These are phyloP conservation scores for Spodoptera litura DNA, from an alignment of 1,140 invertebrate species.

Conservation along the genomic window DNA sequence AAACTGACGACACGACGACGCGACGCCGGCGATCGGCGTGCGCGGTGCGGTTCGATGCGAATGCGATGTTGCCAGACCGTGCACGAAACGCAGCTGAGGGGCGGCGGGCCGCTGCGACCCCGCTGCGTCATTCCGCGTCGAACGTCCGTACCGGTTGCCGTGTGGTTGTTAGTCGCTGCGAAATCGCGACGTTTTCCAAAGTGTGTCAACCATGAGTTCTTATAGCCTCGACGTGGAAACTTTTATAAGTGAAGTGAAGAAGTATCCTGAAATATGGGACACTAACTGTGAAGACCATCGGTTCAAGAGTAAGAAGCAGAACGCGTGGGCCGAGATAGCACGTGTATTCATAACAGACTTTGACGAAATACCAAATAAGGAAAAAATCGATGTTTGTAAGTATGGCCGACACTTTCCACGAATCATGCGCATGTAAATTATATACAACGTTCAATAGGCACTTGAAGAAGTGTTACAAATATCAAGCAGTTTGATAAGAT, in stretches of 20 bases:
- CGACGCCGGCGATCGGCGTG: constrained; percentile 18
- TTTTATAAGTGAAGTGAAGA: constrained; percentile 74
- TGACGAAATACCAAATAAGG: constrained; percentile 61
- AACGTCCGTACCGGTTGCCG: constrained; percentile 51
- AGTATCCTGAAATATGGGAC: constrained; percentile 72
- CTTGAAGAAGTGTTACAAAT: constrained; percentile 30
- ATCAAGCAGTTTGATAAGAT: constrained; percentile 19
- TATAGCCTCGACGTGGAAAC: constrained; percentile 67
- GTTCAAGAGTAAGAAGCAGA: constrained; percentile 60
- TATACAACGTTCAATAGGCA: neutral
- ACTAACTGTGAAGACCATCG: constrained; percentile 63
- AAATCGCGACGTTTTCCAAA: constrained; percentile 46
- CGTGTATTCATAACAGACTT: constrained; percentile 66
- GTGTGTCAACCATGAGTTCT: constrained; percentile 39
- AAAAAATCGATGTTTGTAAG: constrained; percentile 72
- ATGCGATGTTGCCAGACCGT: constrained; percentile 64
- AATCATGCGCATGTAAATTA: constrained; percentile 28
- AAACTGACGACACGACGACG: constrained; percentile 3
- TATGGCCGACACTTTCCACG: constrained; percentile 47
- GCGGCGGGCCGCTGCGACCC: constrained; percentile 49
- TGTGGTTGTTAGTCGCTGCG: constrained; percentile 42
- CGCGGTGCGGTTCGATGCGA: neutral
- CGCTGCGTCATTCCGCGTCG: constrained; percentile 60
- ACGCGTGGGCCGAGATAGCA: constrained; percentile 69
- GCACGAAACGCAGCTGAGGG: constrained; percentile 34